These are phyloP conservation scores for Melinopterus prodromus DNA, from an alignment of 2,888 invertebrate genomes.

Conservation along the genomic window DNA sequence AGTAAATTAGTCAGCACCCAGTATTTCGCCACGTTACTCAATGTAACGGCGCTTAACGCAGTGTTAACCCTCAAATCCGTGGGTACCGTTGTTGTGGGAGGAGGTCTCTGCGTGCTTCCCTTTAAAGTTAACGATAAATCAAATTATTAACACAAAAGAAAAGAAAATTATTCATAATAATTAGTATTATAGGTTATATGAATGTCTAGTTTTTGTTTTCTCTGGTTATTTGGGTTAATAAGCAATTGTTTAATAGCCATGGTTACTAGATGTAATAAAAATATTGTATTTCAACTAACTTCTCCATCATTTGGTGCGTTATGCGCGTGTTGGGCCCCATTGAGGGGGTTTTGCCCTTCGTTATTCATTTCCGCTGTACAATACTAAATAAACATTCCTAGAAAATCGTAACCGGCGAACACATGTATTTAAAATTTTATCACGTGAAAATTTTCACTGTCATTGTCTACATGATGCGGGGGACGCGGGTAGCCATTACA, in stretches of 20 bases:
- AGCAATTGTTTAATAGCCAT: conserved; percentile 9
- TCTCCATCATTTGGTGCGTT: conserved; percentile 16
- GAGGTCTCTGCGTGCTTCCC: conserved; percentile 57
- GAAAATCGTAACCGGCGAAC: conserved; percentile 44
- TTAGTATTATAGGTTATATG: background rate
- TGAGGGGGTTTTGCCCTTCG: conserved; percentile 64
- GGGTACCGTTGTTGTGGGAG: conserved; percentile 66
- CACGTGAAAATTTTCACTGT: conserved; percentile 66
- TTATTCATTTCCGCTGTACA: conserved; percentile 60
- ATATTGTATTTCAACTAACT: conserved; percentile 41
- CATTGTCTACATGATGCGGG: conserved; percentile 72
- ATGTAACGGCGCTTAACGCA: conserved; percentile 72
- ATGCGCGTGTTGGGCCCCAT: conserved; percentile 62
- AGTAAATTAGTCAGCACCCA: conserved; percentile 86
- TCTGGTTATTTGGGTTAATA: background rate
- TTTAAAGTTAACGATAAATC: conserved; percentile 40
- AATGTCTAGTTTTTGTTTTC: background rate
- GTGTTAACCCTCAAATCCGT: conserved; percentile 71
- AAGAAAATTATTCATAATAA: background rate
- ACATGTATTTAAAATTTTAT: conserved; percentile 47
- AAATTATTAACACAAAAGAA: background rate
- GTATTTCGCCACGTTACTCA: conserved; percentile 81
- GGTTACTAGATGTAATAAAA: background rate
- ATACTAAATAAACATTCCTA: conserved; percentile 31
- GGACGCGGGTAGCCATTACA: conserved; percentile 74